Evolutionary conservation across 2,113 vertebrate genomes (phyloP).

Genomic region (Uropsilus gracilis): DNA sequence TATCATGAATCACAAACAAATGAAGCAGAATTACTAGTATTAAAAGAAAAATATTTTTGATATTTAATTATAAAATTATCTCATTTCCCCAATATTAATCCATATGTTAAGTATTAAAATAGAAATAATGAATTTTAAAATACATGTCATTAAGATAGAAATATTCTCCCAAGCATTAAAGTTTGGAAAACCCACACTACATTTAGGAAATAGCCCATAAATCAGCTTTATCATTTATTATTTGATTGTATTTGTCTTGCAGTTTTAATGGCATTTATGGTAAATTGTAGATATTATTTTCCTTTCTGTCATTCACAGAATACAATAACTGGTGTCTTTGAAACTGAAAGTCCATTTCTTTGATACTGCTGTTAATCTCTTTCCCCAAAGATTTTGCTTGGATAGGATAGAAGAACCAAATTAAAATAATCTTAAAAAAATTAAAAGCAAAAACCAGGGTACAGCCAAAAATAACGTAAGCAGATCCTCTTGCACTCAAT

Average conservation of each 20-base stretch:
- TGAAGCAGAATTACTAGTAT: background rate
- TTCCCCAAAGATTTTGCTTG: slow-evolving; percentile 58
- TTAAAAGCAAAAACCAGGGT: slow-evolving; percentile 29
- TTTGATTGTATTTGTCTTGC: background rate
- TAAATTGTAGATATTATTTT: background rate
- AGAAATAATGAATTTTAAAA: slow-evolving; percentile 7
- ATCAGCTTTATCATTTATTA: background rate
- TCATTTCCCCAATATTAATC: background rate
- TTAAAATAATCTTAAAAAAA: slow-evolving; percentile 53
- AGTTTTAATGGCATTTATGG: background rate
- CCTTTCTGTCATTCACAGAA: background rate
- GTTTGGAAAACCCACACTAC: background rate
- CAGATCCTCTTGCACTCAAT: slow-evolving; percentile 13
- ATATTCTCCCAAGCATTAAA: slow-evolving; percentile 14
- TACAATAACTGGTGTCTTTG: background rate
- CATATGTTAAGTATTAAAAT: background rate
- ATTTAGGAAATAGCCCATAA: background rate
- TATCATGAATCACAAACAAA: background rate
- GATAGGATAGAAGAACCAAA: slow-evolving; percentile 18
- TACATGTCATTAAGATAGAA: background rate
- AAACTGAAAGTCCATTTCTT: slow-evolving; percentile 36
- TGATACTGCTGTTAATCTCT: background rate
- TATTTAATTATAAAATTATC: background rate
- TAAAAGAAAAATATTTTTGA: background rate
- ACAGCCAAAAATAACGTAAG: slow-evolving; percentile 67